phyloP scores from a whole-genome alignment of 2,113 vertebrate genomes.

The Anolis sagrei region DNA sequence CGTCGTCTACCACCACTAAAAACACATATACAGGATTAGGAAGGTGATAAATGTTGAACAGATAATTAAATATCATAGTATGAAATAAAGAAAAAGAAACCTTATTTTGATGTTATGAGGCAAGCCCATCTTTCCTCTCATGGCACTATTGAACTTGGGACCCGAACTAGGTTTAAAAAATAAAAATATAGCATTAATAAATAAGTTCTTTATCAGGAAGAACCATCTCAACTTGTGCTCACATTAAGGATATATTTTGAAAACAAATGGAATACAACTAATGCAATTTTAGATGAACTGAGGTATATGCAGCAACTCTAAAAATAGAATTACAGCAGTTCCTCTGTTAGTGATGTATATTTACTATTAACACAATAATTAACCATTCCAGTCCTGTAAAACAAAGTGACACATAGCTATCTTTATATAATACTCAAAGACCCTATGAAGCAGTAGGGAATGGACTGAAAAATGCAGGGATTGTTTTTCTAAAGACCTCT shows the following conservation, averaged over 20 bases:
- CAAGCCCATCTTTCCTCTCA: slow-evolving; percentile 93
- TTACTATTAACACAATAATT: not conserved
- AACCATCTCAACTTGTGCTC: not conserved
- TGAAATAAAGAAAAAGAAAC: slow-evolving; percentile 78
- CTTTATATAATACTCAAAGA: not conserved
- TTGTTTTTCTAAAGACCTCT: not conserved
- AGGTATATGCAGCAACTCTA: not conserved
- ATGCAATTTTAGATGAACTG: no score
- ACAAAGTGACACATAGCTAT: not conserved
- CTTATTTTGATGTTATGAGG: slow-evolving; percentile 92
- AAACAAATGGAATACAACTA: not conserved
- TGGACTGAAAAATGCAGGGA: not conserved
- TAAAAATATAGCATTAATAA: slow-evolving; percentile 50
- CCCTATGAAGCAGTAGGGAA: not conserved
- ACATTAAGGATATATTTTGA: not conserved
- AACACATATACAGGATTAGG: slow-evolving; percentile 56
- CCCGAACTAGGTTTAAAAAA: slow-evolving; percentile 85
- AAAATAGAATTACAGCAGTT: not conserved
- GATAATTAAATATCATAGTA: slow-evolving; percentile 59
- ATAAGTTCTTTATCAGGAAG: not conserved
- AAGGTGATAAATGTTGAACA: slow-evolving; percentile 62
- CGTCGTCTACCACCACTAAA: slow-evolving; percentile 83
- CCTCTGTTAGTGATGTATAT: not conserved
- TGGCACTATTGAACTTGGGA: slow-evolving; percentile 92
- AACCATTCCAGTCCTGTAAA: not conserved